phyloP scores from a whole-genome alignment of 1,140 invertebrate species.

The Drosophila simulans region DNA sequence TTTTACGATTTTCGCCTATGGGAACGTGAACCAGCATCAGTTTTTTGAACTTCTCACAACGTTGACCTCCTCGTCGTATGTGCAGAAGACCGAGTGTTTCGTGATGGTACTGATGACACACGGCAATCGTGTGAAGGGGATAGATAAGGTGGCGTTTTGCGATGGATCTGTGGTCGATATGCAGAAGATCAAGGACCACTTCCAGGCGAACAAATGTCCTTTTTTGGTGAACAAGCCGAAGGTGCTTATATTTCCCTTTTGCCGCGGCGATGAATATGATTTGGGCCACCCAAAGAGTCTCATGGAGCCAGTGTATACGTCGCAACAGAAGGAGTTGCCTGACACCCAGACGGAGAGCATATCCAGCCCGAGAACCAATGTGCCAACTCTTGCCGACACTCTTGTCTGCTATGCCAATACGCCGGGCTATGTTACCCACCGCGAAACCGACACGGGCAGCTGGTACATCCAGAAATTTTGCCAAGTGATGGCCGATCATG shows the following conservation, averaged over 20 bases:
- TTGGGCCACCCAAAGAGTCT: constrained; percentile 39
- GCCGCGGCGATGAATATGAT: constrained; percentile 84
- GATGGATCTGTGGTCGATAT: constrained; percentile 85
- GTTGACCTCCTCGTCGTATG: constrained; percentile 79
- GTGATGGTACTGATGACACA: constrained; percentile 87
- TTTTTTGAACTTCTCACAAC: constrained; percentile 78
- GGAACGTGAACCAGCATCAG: constrained; percentile 84
- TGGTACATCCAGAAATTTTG: constrained; percentile 92
- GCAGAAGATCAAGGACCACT: constrained; percentile 86
- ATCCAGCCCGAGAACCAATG: constrained; percentile 12
- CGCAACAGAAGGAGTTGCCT: background rate
- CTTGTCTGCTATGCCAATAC: constrained; percentile 89
- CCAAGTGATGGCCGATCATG: constrained; percentile 89
- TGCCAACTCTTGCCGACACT: constrained; percentile 86
- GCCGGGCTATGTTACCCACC: constrained; percentile 88
- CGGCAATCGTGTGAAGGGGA: constrained; percentile 80
- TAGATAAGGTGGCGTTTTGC: constrained; percentile 81
- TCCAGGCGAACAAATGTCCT: constrained; percentile 87
- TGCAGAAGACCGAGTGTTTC: constrained; percentile 85
- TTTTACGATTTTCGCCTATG: constrained; percentile 84
- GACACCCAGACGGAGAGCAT: constrained; percentile 40
- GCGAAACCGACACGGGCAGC: constrained; percentile 88
- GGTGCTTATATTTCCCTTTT: constrained; percentile 92
- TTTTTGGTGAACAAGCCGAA: constrained; percentile 89
- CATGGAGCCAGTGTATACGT: background rate